Evolutionary conservation across 2,888 invertebrate genomes (phyloP), one percentile per base, ranked within the genome.

Genomic region (Nomada fucata): DNA sequence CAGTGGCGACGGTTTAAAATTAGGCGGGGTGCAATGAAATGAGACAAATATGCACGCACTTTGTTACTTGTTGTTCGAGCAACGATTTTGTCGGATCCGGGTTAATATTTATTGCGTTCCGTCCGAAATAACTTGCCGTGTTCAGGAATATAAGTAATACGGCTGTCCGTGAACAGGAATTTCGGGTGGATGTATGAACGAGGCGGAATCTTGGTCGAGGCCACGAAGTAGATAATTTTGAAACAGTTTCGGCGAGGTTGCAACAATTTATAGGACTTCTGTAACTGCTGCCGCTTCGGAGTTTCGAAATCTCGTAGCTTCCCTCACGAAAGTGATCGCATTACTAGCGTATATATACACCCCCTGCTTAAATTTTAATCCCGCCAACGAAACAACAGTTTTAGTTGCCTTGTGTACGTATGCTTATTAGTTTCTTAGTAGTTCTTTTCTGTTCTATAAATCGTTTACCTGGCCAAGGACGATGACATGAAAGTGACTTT

Each of bases 291-390:
- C 47, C 71, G 82, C 75, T 75, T 57, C 74, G 20, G 76, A 83
- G 71, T 83, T 83, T 75, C 72, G 75, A 82, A 82, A 83, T 73
- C 74, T 72, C 75, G 44, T 75, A 77, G 75, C 55, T 78, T 82
- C 75, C 81, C 70, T 68, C 26, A 47, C 44, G 61, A 67, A 74
- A 76, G 73, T 63, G 84, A 82, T 84, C 84, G 67, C 57, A 75
- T 82, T 86, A 86, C 70, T 53, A 53, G 67, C 55, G 60, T 59
- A 60, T 61, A 61, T 57, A 65, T 59, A 77, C 65, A 60, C n/a
- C 26, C n/a, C 63, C 60, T 44, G 42, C 63, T 65, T 64, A 63
- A 72, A 81, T 86, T 84, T 84, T 82, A 74, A 84, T 86, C 81
- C 69, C 29, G 15, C 50, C 20, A 63, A 82, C 65, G 75, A 79